Percentiles rank a stretch among this genome's conserved stretches.
These are phyloP conservation scores for Noctua janthe DNA, from an alignment of 2,888 invertebrate species.

Conservation along the genomic window DNA sequence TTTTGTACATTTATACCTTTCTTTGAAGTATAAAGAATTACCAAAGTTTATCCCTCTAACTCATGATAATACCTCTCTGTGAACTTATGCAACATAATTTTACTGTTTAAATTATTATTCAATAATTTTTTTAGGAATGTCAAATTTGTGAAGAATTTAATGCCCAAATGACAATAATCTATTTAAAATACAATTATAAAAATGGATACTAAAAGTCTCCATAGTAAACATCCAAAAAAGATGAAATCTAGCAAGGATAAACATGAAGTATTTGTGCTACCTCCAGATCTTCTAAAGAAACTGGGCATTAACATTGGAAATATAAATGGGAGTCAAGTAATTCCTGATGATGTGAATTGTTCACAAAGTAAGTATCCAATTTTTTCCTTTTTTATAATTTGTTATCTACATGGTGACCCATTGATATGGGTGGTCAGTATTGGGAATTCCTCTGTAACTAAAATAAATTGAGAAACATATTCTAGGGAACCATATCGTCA, in stretches of 20 bases:
- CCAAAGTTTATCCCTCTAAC: background rate
- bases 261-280: slow-evolving; percentile 83
- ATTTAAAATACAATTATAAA: slow-evolving; percentile 11
- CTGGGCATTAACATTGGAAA: slow-evolving; percentile 83
- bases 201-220: slow-evolving; percentile 62
- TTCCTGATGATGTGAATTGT: slow-evolving; percentile 19
- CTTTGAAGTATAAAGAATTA: background rate
- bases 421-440: background rate
- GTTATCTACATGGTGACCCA: background rate
- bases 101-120: background rate
- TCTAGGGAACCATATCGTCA: background rate
- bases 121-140: slow-evolving; percentile 38
- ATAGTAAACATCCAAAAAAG: slow-evolving; percentile 65
- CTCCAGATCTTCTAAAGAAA: slow-evolving; percentile 85
- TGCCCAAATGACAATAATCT: slow-evolving; percentile 32
- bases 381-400: background rate
- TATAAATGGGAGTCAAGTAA: slow-evolving; percentile 27
- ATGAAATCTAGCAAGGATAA: slow-evolving; percentile 62
- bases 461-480: background rate
- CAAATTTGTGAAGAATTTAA: slow-evolving; percentile 11
- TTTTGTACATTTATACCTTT: background rate
- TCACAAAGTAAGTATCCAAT: slow-evolving; percentile 53
- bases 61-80: too few relatives aligned
- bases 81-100: slow-evolving; percentile 1
- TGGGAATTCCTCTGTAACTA: background rate